A percentile compares a stretch with the other conserved stretches of the same genome.
Conservation (phyloP, 2,113 vertebrate species). For the Petroica traversi region DNA sequence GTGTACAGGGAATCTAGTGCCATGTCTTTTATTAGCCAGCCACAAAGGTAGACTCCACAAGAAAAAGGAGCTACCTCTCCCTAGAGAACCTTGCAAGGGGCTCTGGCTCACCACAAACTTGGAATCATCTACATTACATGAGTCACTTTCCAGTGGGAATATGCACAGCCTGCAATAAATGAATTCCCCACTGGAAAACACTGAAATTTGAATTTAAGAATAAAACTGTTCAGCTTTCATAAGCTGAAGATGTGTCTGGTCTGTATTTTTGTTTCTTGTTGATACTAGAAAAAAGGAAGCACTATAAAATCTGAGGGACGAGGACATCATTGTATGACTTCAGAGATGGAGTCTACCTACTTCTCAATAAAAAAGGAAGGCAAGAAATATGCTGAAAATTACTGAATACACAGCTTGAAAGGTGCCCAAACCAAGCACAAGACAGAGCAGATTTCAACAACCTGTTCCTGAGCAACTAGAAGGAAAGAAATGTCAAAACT, state of each 20-base stretch:
- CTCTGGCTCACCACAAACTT: not conserved
- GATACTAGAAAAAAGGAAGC: not conserved
- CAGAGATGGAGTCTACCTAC: not conserved
- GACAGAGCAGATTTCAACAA: not conserved
- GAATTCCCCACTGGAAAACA: not conserved
- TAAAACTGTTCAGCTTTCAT: not conserved
- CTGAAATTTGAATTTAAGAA: not conserved
- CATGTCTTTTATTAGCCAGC: not conserved
- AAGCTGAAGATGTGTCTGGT: not conserved
- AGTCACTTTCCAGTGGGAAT: not conserved
- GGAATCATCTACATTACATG: not conserved
- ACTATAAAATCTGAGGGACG: not conserved
- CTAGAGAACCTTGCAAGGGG: not conserved
- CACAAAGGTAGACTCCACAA: not conserved
- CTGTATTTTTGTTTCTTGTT: not conserved
- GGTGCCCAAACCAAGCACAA: not conserved
- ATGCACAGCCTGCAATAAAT: not conserved
- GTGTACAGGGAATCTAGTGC: not conserved
- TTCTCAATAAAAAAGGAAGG: not conserved
- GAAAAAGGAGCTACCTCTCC: not conserved
- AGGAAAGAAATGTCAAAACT: not conserved
- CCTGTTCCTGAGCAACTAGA: not conserved
- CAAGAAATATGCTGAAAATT: not conserved
- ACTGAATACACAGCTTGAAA: not conserved
- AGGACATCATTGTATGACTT: fast-evolving